Percentiles rank a stretch among this genome's conserved stretches.
These are phyloP conservation scores for Polyodon spathula DNA, from an alignment of 2,113 vertebrate species.

Conservation along the genomic window DNA sequence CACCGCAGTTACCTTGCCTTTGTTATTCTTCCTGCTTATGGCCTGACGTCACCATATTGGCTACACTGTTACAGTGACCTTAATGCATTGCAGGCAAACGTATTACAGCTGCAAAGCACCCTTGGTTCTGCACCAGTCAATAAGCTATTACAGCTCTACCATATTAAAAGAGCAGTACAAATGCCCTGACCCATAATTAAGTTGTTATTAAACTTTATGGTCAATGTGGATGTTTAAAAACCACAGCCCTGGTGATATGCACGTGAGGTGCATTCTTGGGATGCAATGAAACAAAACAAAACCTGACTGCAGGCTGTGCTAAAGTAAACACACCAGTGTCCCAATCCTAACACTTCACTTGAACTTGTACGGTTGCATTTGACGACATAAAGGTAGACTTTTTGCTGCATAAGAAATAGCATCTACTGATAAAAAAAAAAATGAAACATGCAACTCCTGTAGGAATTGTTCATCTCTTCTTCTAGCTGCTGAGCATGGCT, in stretches of 20 bases:
- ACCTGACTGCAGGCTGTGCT: no score
- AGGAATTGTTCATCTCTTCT: not conserved
- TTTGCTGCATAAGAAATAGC: not conserved
- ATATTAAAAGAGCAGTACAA: slow-evolving; percentile 20
- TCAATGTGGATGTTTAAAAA: not conserved
- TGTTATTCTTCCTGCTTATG: no score
- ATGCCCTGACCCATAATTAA: not conserved
- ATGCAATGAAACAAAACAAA: no score
- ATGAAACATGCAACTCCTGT: not conserved
- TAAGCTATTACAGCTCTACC: slow-evolving; percentile 10
- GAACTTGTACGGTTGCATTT: not conserved
- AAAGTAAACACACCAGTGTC: no score
- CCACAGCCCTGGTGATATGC: not conserved
- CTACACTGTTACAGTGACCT: no score
- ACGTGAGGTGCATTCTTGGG: no score
- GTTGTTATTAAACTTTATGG: not conserved
- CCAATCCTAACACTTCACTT: no score
- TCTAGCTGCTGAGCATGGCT: not conserved
- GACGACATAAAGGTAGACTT: not conserved
- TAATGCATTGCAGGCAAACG: slow-evolving; percentile 24
- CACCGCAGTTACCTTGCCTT: no score
- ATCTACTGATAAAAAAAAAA: not conserved
- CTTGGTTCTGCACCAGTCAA: slow-evolving; percentile 11
- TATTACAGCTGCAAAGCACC: slow-evolving; percentile 23
- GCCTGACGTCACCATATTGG: no score